These are phyloP conservation scores for Turdus rufiventris DNA, from an alignment of 2,113 vertebrate species.

Conservation along the genomic window DNA sequence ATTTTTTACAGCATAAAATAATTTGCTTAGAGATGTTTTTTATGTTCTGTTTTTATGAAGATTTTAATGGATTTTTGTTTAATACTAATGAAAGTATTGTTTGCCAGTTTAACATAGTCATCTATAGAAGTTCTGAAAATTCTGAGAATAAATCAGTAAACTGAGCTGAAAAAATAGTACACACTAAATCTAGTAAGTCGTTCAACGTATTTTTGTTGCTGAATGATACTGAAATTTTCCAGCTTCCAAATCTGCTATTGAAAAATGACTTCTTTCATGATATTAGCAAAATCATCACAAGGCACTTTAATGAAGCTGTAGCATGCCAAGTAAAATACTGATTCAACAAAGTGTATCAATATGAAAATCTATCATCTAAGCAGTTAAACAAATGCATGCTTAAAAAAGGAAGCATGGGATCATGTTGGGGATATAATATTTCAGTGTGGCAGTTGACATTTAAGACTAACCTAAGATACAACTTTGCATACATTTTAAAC, in stretches of 20 bases:
- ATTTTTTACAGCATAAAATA: conserved; percentile 66
- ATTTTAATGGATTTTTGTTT: conserved; percentile 53
- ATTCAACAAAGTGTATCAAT: not conserved
- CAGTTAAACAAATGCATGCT: conserved; percentile 49
- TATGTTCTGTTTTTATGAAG: conserved; percentile 58
- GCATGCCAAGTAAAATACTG: conserved; percentile 15
- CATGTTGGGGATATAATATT: conserved; percentile 45
- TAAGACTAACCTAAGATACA: conserved; percentile 62
- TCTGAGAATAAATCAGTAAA: conserved; percentile 34
- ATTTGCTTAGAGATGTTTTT: conserved; percentile 60
- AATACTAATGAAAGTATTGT: conserved; percentile 49
- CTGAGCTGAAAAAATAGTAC: not conserved
- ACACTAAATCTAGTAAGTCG: conserved; percentile 18
- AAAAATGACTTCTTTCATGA: not conserved
- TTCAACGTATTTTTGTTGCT: not conserved
- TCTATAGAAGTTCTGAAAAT: not conserved
- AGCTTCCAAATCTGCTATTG: not conserved
- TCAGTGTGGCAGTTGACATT: conserved; percentile 32
- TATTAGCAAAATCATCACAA: not conserved
- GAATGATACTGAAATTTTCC: not conserved
- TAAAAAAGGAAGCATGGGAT: conserved; percentile 49
- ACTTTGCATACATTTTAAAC: conserved; percentile 49
- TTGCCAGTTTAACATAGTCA: conserved; percentile 49
- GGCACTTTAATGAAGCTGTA: conserved; percentile 48
- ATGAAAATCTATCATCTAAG: conserved; percentile 1